Evolutionary conservation across 2,113 vertebrate species (phyloP).

Genomic region (Hystrix cristata): DNA sequence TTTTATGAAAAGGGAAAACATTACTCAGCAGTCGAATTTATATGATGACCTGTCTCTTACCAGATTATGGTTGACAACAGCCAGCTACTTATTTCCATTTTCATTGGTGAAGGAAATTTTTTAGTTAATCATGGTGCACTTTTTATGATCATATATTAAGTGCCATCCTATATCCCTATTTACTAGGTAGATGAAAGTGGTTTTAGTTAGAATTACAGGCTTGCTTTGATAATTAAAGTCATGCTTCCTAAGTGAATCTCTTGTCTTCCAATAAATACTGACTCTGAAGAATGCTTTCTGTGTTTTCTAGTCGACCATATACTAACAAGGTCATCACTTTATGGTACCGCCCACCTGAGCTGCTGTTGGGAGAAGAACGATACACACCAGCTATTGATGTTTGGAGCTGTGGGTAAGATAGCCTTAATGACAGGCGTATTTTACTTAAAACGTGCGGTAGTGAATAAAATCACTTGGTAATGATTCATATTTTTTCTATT

Average conservation of each 20-base stretch:
- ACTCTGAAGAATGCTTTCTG: conserved; percentile 79
- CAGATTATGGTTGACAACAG: conserved; percentile 13
- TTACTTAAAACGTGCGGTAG: conserved; percentile 21
- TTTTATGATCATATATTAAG: conserved; percentile 23
- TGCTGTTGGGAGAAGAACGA: conserved; percentile 92
- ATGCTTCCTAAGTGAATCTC: conserved; percentile 51
- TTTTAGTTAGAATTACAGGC: conserved; percentile 26
- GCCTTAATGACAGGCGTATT: background rate
- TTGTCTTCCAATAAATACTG: conserved; percentile 26
- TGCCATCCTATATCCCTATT: background rate
- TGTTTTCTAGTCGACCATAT: conserved; percentile 91
- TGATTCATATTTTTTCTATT: conserved; percentile 76
- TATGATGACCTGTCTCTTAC: conserved; percentile 10
- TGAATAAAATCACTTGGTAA: conserved; percentile 61
- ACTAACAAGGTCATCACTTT: conserved; percentile 94
- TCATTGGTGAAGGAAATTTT: conserved; percentile 2
- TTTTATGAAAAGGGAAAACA: conserved; percentile 46
- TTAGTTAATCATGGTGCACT: background rate
- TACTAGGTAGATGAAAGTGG: background rate
- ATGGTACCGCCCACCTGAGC: conserved; percentile 93
- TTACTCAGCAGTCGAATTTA: background rate
- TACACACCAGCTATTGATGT: conserved; percentile 93
- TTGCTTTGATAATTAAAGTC: conserved; percentile 58
- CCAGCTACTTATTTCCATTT: conserved; percentile 13
- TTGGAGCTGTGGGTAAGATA: conserved; percentile 94